phyloP scores from a whole-genome alignment of 2,797 vertebrate species.

The Salmo trutta region DNA sequence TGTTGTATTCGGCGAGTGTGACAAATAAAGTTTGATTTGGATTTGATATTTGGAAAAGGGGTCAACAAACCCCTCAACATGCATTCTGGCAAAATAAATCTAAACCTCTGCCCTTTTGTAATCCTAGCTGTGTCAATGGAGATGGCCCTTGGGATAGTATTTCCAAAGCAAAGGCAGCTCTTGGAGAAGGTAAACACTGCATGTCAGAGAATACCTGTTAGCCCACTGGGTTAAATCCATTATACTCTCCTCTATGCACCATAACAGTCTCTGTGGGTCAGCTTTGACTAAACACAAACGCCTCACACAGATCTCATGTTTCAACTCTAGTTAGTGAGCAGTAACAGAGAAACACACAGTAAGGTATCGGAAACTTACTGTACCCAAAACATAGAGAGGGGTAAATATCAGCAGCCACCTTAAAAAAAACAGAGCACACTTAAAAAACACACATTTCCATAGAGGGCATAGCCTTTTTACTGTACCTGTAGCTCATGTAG shows the following conservation, averaged over 20 bases:
- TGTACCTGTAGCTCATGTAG: conserved; percentile 77
- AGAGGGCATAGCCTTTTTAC: not conserved
- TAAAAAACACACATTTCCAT: not conserved
- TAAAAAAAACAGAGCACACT: not conserved
- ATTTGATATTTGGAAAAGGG: not conserved
- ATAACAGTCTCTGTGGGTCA: not conserved
- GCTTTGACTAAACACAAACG: not conserved
- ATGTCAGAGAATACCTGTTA: conserved; percentile 8
- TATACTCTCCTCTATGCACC: no score
- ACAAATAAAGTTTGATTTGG: no score
- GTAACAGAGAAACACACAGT: not conserved
- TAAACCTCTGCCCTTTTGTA: not conserved
- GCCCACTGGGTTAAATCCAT: not conserved
- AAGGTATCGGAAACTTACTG: not conserved
- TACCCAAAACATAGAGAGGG: not conserved
- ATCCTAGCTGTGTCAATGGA: not conserved
- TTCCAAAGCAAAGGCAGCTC: not conserved
- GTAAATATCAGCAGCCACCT: not conserved
- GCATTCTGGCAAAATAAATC: not conserved
- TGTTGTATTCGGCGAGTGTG: no score
- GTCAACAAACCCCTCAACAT: not conserved
- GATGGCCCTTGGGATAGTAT: not conserved
- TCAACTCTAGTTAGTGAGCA: not conserved
- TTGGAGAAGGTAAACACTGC: not conserved
- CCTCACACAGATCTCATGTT: not conserved